phyloP scores from a whole-genome alignment of 2,113 vertebrate species.

The Euleptes europaea region DNA sequence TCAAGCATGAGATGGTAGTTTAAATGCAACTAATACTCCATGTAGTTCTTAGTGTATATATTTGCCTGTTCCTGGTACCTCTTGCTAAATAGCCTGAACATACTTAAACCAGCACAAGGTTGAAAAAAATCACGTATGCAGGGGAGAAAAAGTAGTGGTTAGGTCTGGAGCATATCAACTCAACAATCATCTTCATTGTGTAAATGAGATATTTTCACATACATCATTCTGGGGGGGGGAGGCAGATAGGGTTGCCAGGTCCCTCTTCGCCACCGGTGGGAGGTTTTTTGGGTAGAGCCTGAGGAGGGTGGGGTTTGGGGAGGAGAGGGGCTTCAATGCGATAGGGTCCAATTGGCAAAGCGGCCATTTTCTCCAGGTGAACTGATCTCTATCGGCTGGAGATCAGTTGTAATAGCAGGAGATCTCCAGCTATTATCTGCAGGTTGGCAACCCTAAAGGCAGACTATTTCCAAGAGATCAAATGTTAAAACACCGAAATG shows the following conservation, averaged over 20 bases:
- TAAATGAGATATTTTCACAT: not conserved
- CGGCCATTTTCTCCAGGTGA: too few species aligned
- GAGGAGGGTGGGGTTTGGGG: too few species aligned
- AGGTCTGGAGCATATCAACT: not conserved
- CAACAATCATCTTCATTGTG: not conserved
- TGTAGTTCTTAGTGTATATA: not conserved
- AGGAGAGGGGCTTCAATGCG: too few species aligned
- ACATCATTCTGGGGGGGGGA: not conserved
- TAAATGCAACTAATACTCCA: not conserved
- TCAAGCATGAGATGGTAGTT: not conserved
- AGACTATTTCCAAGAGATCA: not conserved
- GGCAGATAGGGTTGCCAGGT: too few species aligned
- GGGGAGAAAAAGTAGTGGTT: not conserved
- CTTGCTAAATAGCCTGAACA: not conserved
- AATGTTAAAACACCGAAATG: too few species aligned
- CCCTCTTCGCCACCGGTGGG: too few species aligned
- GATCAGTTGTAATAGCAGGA: too few species aligned
- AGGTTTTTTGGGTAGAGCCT: too few species aligned
- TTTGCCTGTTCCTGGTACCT: not conserved
- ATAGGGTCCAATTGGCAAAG: too few species aligned
- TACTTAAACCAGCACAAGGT: not conserved
- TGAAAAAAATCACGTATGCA: not conserved
- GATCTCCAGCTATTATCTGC: too few species aligned
- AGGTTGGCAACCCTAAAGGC: too few species aligned
- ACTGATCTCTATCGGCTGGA: too few species aligned